Evolutionary conservation across 2,113 vertebrate genomes (phyloP).

Genomic region (Sinosuthora webbiana): DNA sequence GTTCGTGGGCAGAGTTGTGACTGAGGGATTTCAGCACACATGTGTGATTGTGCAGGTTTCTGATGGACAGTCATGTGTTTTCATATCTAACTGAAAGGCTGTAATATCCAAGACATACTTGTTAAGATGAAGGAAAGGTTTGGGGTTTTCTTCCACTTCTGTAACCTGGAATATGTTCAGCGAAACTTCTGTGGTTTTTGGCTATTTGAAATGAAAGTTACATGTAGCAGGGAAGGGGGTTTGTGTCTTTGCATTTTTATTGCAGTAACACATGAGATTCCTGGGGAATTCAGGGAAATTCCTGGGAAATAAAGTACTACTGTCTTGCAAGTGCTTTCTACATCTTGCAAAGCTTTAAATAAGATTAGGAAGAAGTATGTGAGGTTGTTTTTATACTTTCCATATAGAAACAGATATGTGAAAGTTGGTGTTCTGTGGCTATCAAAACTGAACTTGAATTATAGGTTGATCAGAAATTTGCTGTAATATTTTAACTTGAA

Average conservation of each 20-base stretch:
- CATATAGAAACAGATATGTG: constrained; percentile 25
- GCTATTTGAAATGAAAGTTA: background rate
- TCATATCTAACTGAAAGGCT: background rate
- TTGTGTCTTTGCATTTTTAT: background rate
- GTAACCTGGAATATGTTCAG: background rate
- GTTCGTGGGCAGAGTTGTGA: accelerated
- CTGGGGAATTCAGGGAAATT: background rate
- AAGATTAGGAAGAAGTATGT: background rate
- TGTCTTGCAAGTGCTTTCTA: background rate
- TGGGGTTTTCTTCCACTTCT: background rate
- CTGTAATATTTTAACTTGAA: background rate
- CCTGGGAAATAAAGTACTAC: background rate
- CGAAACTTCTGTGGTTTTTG: background rate
- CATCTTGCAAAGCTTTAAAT: constrained; percentile 28
- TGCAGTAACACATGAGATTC: background rate
- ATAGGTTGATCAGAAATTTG: background rate
- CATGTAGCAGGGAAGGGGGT: accelerated
- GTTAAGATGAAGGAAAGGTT: background rate
- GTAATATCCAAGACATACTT: background rate
- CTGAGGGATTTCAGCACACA: background rate
- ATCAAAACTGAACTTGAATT: background rate
- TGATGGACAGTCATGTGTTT: background rate
- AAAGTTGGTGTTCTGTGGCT: background rate
- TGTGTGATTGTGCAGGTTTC: background rate
- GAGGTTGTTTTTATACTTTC: background rate